phyloP scores from a whole-genome alignment of 2,113 vertebrate genomes.

The Rostratula benghalensis region DNA sequence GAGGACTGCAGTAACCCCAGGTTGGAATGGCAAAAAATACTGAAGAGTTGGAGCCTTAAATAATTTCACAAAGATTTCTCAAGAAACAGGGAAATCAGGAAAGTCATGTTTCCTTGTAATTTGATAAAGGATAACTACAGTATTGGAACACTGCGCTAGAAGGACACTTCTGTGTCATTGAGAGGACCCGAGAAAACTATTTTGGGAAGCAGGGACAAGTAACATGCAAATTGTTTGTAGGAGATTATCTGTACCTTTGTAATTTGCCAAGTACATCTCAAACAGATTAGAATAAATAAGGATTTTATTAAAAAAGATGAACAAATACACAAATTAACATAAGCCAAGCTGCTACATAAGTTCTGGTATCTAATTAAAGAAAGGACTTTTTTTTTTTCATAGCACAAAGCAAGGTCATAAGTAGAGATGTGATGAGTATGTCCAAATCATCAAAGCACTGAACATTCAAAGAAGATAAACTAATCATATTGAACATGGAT shows the following conservation, averaged over 20 bases:
- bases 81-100: neutral
- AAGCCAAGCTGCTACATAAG: neutral
- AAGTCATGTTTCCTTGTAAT: neutral
- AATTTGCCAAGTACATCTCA: neutral
- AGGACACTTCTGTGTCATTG: neutral
- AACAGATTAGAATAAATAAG: neutral
- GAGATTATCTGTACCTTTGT: neutral
- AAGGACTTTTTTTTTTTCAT: neutral
- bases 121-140: neutral
- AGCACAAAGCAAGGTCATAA: neutral
- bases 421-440: neutral
- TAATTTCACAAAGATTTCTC: neutral
- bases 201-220: neutral
- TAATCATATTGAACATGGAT: neutral
- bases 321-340: neutral
- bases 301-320: neutral
- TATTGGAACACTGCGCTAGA: neutral
- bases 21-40: neutral
- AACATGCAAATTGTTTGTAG: neutral
- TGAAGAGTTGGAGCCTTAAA: neutral
- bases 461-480: neutral
- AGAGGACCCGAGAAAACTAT: neutral
- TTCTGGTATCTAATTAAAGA: neutral
- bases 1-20: neutral
- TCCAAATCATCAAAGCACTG: neutral